Conservation (phyloP, 2,113 vertebrate genomes). For the Corythoichthys intestinalis region DNA sequence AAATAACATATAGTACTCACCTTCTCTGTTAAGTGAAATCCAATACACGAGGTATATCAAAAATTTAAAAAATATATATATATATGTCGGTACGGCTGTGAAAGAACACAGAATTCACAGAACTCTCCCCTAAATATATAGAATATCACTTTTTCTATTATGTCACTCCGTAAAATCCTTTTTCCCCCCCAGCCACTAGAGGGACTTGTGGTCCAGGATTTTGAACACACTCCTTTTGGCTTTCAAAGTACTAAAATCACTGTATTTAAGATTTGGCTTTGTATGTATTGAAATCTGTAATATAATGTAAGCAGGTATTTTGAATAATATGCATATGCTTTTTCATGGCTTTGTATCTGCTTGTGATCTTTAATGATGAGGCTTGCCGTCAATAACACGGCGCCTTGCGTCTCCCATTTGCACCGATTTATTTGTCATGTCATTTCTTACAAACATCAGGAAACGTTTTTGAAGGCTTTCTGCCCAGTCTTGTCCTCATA, state of each 20-base stretch:
- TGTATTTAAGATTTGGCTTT: no score
- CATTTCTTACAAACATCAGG: not conserved
- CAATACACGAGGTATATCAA: not conserved
- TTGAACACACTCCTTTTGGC: not conserved
- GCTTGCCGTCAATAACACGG: not conserved
- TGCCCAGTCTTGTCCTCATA: slow-evolving; percentile 19
- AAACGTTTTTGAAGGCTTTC: slow-evolving; percentile 26
- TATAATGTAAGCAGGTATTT: not conserved
- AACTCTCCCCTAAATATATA: no score
- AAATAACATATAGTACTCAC: no score
- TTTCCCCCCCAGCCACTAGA: slow-evolving; percentile 3
- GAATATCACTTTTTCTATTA: not conserved
- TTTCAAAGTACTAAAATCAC: not conserved
- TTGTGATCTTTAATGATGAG: not conserved
- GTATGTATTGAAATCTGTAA: not conserved
- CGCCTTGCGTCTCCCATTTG: not conserved
- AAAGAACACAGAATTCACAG: no score
- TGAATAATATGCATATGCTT: not conserved
- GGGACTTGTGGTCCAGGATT: slow-evolving; percentile 2
- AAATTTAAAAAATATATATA: not conserved
- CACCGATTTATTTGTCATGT: not conserved
- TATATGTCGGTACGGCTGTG: no score
- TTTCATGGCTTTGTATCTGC: not conserved
- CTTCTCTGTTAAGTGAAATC: no score
- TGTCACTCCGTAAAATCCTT: not conserved